A percentile compares a stretch with the other conserved stretches of the same genome.
Evolutionary conservation across 2,113 vertebrate species (phyloP).

Genomic region (Dasyurus viverrinus): DNA sequence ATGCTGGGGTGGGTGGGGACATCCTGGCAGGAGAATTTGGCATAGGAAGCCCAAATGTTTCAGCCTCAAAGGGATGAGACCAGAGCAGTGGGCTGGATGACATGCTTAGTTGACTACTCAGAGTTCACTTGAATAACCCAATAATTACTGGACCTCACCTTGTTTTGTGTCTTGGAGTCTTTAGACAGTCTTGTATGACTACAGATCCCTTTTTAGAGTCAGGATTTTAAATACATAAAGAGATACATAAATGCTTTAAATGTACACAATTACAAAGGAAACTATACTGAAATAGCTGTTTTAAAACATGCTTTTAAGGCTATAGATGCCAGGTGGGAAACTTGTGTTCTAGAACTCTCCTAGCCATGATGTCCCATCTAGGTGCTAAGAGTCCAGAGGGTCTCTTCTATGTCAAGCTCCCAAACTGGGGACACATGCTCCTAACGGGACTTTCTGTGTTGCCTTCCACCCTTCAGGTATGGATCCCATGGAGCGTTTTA

Average conservation of each 20-base stretch:
- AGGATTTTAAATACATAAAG: not conserved
- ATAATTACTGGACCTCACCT: not conserved
- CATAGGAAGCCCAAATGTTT: conserved; percentile 5
- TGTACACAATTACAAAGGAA: not conserved
- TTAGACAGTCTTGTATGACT: not conserved
- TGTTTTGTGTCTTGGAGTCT: not conserved
- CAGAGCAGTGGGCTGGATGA: not conserved
- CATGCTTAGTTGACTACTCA: not conserved
- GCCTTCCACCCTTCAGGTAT: conserved; percentile 82
- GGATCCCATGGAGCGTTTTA: conserved; percentile 92
- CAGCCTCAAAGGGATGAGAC: conserved; percentile 11
- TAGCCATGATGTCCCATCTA: not conserved
- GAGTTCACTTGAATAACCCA: not conserved
- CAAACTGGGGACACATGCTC: not conserved
- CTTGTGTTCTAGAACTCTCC: not conserved
- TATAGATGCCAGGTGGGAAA: not conserved
- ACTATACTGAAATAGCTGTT: not conserved
- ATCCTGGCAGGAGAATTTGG: not conserved
- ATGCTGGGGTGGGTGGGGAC: not conserved
- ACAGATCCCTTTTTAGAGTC: not conserved
- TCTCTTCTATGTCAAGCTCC: not conserved
- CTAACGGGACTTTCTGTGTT: not conserved
- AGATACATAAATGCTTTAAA: not conserved
- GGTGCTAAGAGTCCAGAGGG: not conserved
- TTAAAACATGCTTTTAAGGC: not conserved